phyloP scores from a whole-genome alignment of 2,113 vertebrate genomes.

The Cheirogaleus medius region DNA sequence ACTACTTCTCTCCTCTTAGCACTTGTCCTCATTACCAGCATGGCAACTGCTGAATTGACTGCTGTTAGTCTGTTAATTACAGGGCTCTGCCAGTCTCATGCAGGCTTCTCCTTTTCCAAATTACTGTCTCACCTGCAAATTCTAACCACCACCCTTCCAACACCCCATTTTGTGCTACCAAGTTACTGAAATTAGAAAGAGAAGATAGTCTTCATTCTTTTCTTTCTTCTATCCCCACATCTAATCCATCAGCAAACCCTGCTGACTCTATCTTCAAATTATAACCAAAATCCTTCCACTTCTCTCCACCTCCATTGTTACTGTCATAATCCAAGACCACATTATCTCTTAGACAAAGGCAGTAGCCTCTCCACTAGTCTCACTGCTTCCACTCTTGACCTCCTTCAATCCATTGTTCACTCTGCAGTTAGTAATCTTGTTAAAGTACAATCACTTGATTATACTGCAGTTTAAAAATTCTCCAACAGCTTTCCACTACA shows the following conservation, averaged over 20 bases:
- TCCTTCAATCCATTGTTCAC: background rate
- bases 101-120: background rate
- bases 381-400: background rate
- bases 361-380: background rate
- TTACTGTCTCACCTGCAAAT: background rate
- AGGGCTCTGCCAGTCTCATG: background rate
- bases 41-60: background rate
- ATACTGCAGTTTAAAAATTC: background rate
- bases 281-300: conserved; percentile 7
- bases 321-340: background rate
- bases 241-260: background rate
- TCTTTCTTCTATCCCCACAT: background rate
- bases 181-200: conserved; percentile 44
- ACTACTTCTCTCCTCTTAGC: background rate
- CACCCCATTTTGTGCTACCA: background rate
- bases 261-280: background rate
- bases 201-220: conserved; percentile 3
- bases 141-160: background rate
- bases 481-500: background rate
- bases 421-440: background rate
- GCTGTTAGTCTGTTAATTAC: background rate
- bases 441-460: background rate
- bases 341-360: conserved; percentile 1
- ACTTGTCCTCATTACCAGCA: background rate
- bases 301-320: background rate